Percentiles rank a stretch among this genome's conserved stretches.
phyloP scores from a whole-genome alignment of 2,888 invertebrate genomes.

The Ennomos erosarius region DNA sequence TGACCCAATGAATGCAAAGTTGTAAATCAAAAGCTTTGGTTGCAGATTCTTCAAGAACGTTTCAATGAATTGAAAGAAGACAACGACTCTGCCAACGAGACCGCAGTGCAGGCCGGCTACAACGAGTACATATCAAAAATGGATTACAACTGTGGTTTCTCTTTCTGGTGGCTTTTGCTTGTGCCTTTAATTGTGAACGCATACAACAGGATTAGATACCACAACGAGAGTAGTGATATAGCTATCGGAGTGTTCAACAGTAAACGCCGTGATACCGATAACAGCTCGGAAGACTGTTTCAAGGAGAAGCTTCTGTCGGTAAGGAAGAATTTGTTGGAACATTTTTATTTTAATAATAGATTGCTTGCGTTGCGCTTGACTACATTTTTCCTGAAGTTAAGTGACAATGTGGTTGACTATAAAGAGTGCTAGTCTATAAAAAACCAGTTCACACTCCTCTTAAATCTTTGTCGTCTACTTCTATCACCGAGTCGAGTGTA shows the following conservation, averaged over 20 bases:
- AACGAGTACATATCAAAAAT: slow-evolving; percentile 1
- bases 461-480: too few species aligned
- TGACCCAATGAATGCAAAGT: too few species aligned
- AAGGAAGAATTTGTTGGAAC: too few species aligned
- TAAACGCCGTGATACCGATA: background rate
- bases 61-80: slow-evolving; percentile 2
- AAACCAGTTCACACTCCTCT: too few species aligned
- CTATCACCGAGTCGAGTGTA: too few species aligned
- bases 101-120: background rate
- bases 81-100: slow-evolving; percentile 1
- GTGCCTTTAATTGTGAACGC: background rate
- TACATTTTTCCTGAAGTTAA: too few species aligned
- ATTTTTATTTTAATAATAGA: too few species aligned
- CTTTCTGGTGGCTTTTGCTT: background rate
- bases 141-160: slow-evolving; percentile 8
- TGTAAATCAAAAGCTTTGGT: too few species aligned
- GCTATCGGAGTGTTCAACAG: background rate
- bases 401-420: too few species aligned
- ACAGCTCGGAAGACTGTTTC: background rate
- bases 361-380: too few species aligned
- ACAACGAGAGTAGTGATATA: slow-evolving; percentile 1
- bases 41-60: slow-evolving; percentile 4
- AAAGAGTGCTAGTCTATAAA: too few species aligned
- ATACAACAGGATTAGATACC: background rate
- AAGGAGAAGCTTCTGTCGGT: too few species aligned